A percentile compares a stretch with the other conserved stretches of the same genome.
phyloP scores from a whole-genome alignment of 2,888 invertebrate species.

The Nomada ruficornis region DNA sequence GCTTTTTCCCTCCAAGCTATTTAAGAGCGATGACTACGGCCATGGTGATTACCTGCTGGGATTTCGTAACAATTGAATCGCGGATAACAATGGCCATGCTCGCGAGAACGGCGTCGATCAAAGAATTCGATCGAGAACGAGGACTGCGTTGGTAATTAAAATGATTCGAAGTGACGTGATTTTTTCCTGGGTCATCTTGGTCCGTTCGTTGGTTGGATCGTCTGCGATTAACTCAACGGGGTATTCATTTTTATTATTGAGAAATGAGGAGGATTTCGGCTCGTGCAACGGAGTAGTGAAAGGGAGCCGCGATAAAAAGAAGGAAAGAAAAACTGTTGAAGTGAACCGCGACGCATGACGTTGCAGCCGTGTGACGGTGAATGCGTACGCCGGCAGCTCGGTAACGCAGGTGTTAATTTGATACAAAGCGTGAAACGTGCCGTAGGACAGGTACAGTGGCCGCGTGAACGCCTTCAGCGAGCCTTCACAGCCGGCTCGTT shows the following conservation, averaged over 20 bases:
- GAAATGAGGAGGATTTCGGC: too few species aligned
- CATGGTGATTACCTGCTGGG: slow-evolving; percentile 19
- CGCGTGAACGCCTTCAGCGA: slow-evolving; percentile 24
- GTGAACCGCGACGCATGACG: background rate
- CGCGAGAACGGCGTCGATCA: slow-evolving; percentile 9
- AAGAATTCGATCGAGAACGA: background rate
- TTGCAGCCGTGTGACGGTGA: background rate
- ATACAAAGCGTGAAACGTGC: slow-evolving; percentile 18
- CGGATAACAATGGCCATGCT: background rate
- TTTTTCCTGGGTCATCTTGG: background rate
- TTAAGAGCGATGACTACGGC: slow-evolving; percentile 20
- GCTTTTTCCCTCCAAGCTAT: slow-evolving; percentile 22
- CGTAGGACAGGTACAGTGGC: background rate
- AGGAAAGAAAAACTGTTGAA: background rate
- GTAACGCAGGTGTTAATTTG: slow-evolving; percentile 12
- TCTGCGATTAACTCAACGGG: too few species aligned
- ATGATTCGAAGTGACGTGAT: background rate
- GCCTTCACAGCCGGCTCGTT: slow-evolving; percentile 33
- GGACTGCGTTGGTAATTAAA: background rate
- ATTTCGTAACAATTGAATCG: background rate
- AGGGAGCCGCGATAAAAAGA: too few species aligned
- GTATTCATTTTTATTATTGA: too few species aligned
- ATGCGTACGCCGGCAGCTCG: background rate
- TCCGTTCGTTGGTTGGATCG: too few species aligned
- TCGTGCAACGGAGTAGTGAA: too few species aligned